Percentiles rank a stretch among this genome's conserved stretches.
Conservation (phyloP, 2,113 vertebrate genomes). For the Pachycephala philippinensis region DNA sequence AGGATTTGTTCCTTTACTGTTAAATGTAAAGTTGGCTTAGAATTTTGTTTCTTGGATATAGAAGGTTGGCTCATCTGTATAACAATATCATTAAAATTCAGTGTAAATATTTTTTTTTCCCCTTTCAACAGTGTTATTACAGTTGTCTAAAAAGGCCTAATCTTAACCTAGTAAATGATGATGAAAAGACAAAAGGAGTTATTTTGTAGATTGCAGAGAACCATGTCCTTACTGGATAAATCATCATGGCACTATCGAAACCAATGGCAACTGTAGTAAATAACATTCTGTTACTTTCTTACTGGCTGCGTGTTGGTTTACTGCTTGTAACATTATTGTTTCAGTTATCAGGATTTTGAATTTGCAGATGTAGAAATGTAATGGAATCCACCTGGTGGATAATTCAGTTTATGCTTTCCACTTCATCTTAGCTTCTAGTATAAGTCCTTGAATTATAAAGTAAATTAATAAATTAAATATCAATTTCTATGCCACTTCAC, state of each 20-base stretch:
- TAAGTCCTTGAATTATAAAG: neutral
- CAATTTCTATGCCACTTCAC: conserved; percentile 10
- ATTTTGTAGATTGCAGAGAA: neutral
- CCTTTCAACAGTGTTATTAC: neutral
- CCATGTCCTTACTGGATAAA: neutral
- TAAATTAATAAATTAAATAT: conserved; percentile 54
- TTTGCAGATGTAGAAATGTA: neutral
- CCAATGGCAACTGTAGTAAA: neutral
- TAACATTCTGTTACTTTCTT: neutral
- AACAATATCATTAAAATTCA: neutral
- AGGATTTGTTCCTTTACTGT: neutral
- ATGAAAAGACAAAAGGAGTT: neutral
- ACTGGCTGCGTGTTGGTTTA: neutral
- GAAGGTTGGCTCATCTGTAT: neutral
- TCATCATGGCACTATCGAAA: neutral
- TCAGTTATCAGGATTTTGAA: neutral
- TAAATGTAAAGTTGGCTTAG: neutral
- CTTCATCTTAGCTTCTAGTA: neutral
- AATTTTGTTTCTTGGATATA: neutral
- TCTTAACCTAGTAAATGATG: neutral
- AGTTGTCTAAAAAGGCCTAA: neutral
- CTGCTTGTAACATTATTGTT: neutral
- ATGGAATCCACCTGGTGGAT: neutral
- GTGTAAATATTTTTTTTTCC: neutral
- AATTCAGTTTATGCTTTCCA: neutral